A percentile compares a stretch with the other conserved stretches of the same genome.
These are phyloP conservation scores for Fratercula arctica DNA, from an alignment of 2,797 vertebrate genomes.

Conservation along the genomic window DNA sequence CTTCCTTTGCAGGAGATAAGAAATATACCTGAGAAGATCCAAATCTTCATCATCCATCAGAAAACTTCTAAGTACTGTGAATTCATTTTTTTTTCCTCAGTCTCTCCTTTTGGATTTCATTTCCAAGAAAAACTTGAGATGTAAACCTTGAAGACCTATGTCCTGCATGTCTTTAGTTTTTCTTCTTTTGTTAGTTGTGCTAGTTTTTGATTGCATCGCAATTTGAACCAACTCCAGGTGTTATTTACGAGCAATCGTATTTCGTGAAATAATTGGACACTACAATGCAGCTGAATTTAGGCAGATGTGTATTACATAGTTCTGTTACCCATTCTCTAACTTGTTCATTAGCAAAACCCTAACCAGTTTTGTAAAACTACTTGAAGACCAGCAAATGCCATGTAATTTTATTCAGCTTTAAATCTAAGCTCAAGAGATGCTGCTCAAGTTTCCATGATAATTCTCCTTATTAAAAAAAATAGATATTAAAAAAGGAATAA, in stretches of 20 bases:
- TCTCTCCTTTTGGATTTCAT: not conserved
- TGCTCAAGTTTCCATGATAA: not conserved
- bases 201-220: not conserved
- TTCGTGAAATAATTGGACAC: not conserved
- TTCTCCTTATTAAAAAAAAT: not conserved
- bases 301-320: not conserved
- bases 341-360: not conserved
- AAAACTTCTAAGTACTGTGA: not conserved
- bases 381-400: not conserved
- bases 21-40: not conserved
- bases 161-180: not conserved
- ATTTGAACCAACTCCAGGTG: not conserved
- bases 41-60: not conserved
- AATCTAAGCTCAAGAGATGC: not conserved
- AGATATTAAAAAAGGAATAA: not conserved
- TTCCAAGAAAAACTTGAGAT: not conserved
- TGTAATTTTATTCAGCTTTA: not conserved
- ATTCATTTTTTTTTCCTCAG: not conserved
- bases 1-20: not conserved
- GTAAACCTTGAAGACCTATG: not conserved
- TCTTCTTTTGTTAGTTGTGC: not conserved
- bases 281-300: not conserved
- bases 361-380: not conserved
- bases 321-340: not conserved
- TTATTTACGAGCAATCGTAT: not conserved